phyloP scores from a whole-genome alignment of 2,113 vertebrate genomes.

The Verasper variegatus region DNA sequence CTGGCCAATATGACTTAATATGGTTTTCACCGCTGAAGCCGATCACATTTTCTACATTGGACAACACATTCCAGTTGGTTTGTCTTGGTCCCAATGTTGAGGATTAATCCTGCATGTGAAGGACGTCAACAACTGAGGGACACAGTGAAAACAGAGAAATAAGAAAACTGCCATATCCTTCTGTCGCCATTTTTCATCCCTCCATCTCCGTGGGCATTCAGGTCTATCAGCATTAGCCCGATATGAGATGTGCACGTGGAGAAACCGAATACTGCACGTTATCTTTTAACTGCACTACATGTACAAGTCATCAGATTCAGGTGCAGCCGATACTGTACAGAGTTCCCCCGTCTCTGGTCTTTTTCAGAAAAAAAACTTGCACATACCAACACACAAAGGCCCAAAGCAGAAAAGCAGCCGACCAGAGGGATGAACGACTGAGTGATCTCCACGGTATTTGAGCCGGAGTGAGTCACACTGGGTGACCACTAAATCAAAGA shows the following conservation, averaged over 20 bases:
- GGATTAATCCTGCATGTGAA: neutral
- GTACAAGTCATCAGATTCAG: neutral
- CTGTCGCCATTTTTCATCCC: too few species aligned
- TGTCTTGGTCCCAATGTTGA: neutral
- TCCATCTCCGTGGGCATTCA: too few species aligned
- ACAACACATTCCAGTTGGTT: slow-evolving; percentile 15
- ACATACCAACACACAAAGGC: neutral
- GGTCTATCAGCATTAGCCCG: too few species aligned
- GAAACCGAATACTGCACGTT: too few species aligned
- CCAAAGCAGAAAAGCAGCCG: slow-evolving; percentile 14
- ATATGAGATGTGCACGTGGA: too few species aligned
- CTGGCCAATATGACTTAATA: too few species aligned
- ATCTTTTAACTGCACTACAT: neutral
- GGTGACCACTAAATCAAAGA: slow-evolving; percentile 77
- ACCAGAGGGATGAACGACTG: slow-evolving; percentile 46
- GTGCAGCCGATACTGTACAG: neutral
- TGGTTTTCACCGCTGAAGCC: neutral
- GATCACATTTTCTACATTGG: neutral
- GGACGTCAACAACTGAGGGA: neutral
- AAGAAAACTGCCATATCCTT: neutral
- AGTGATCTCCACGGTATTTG: slow-evolving; percentile 56
- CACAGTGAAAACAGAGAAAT: neutral
- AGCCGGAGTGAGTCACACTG: slow-evolving; percentile 71
- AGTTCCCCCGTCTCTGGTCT: neutral
- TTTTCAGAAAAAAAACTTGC: neutral